Base-by-base conservation (phyloP, 1,140 invertebrate genomes). In the Eulimnadia texana region DNA sequence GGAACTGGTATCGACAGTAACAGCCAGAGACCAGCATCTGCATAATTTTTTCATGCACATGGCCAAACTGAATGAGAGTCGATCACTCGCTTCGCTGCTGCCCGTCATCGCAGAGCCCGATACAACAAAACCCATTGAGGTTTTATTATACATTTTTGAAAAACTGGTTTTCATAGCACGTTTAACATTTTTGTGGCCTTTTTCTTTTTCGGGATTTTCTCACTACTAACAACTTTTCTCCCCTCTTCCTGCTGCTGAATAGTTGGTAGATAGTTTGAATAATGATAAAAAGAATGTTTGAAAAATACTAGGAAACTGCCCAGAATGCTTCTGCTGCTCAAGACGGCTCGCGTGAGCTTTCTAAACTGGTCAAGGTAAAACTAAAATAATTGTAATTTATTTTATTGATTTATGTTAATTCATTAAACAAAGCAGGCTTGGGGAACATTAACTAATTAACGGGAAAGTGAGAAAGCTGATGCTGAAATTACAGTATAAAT, bases 1-100 rank as follows among this genome's bases (percentile, higher is more conserved):
- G 29, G 82, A 84, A 54, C 74, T 96, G 22, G 81, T 88, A 33
- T 95, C 92, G 0, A 94, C 91, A 2, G 84, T 95, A 11, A 84
- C 88, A 28, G 91, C 90, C 0, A 79, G 79, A 42, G 90, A 93
- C 74, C 78, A 81, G 61, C 88, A 93, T 74, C 72, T 94, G 23
- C 86, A 90, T 68, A 92, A 92, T 72, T 78, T 93, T 61, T 93
- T 94, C 74, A 66, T 66, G 23, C 74, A 76, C 58, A 74, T 73
- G 61, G 72, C 76, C 63, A 73, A 71, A 59, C 63, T 76, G 58
- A 66, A 72, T 50, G 68, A 84, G 80, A 57, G 24, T 0, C 24
- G 55, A 29, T 57, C 55, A 10, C 27, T 57, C 22, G 3, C 55
- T 3, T 57, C 55, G 16, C 24, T 57, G 2, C 33, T 57, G n/a